Base-by-base conservation (phyloP, 2,797 vertebrate species). In the Clarias platycephalus region DNA sequence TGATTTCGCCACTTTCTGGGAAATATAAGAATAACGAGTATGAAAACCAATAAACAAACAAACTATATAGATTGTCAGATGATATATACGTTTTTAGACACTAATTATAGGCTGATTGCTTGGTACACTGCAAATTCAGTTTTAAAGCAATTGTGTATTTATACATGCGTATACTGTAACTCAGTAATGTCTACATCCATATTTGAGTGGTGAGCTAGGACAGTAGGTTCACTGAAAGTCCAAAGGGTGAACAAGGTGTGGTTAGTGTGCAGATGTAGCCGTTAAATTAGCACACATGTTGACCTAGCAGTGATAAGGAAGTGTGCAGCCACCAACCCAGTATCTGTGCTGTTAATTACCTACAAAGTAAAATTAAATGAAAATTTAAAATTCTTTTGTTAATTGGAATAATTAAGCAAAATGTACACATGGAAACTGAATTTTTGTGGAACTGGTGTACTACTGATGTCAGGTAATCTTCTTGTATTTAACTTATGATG, bases 211-310 rank as follows among this genome's bases (percentile, higher is more conserved):
- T 71, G 53, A 26, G 49, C 57, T 79, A 34, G 20, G 26, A 80
- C 57, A 71, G 64, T 22, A 70, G 83, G 53, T 77, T 77, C n/a
- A 62, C 77, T 67, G 62, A 75, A 64, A 80, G 81, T 83, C 81
- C 76, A 86, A 86, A 83, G 85, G 81, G 24, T 67, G 34, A 86
- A 71, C 79, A 80, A 58, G 85, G 85, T 80, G 85, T 80, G 81
- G 76, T 63, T 74, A 64, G 68, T 58, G 70, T 75, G n/a, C 76
- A 75, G 77, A 86, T 80, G 77, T 34, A 57, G 57, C 58, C 6
- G 1, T n/a, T 74, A 74, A 83, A 67, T 74, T 31, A 71, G 34
- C 31, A 62, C 60, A 66, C 22, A 37, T 80, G 58, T 83, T 83
- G 68, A 67, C 82, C 53, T 22, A 60, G 62, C 34, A 16, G 58